These are phyloP conservation scores for Pan troglodytes DNA, from an alignment of 2,113 vertebrate genomes.

Conservation along the genomic window DNA sequence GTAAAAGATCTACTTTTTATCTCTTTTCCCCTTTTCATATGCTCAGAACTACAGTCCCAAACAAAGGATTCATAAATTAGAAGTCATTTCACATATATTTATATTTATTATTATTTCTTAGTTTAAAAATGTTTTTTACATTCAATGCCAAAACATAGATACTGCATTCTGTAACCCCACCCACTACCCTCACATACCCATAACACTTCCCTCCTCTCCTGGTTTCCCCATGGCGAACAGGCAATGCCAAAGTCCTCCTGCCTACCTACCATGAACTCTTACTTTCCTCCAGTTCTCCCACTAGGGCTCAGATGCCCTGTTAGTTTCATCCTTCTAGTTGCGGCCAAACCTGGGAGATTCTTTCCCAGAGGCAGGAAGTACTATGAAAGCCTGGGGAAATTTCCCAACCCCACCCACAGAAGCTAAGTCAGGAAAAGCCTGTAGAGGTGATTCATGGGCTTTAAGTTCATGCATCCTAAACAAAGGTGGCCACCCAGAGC, in stretches of 20 bases:
- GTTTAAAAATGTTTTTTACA: neutral
- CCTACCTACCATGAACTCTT: neutral
- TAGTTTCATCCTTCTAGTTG: neutral
- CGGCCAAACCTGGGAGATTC: neutral
- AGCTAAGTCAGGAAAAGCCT: neutral
- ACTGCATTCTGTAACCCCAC: neutral
- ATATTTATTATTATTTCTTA: neutral
- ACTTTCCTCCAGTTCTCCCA: neutral
- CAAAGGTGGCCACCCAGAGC: neutral
- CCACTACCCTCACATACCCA: neutral
- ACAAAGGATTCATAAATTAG: neutral
- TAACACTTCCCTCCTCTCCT: too few relatives aligned
- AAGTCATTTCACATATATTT: neutral
- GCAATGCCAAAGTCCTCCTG: neutral
- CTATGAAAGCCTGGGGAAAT: neutral
- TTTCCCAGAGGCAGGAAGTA: neutral
- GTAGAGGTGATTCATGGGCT: neutral
- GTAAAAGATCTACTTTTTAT: neutral
- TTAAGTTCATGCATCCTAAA: neutral
- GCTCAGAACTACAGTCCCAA: neutral
- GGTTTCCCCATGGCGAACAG: neutral
- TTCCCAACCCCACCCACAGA: neutral
- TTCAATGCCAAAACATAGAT: neutral
- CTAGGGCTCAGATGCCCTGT: neutral
- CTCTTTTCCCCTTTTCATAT: neutral